Conservation (phyloP, 1,140 invertebrate species). For the Drosophila sucinea region DNA sequence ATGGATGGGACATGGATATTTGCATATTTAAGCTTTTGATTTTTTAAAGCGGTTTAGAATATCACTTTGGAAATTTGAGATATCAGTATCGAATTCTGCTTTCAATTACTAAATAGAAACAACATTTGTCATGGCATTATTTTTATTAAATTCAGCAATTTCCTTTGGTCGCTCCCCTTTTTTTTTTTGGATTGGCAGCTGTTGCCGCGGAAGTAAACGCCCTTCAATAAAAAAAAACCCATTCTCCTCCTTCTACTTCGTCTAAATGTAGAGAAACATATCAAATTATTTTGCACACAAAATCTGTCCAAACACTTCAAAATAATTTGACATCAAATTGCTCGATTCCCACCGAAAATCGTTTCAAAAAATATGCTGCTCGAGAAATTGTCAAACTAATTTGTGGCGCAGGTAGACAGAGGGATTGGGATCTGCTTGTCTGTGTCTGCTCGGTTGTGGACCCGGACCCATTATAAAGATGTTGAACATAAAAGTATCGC, state of each 20-base stretch:
- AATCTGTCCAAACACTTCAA: conserved; percentile 83
- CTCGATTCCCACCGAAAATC: conserved; percentile 77
- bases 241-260: conserved; percentile 9
- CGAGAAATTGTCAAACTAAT: conserved; percentile 76
- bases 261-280: conserved; percentile 43
- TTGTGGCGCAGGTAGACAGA: conserved; percentile 64
- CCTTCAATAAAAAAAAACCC: conserved; percentile 57
- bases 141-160: background rate
- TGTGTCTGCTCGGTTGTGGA: conserved; percentile 1
- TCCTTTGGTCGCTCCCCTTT: conserved; percentile 1
- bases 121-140: background rate
- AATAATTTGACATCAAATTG: conserved; percentile 79
- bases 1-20: conserved; percentile 30
- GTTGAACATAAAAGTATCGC: conserved; percentile 69
- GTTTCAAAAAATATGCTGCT: conserved; percentile 6
- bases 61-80: conserved; percentile 68
- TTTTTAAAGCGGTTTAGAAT: conserved; percentile 43
- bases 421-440: conserved; percentile 24
- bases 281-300: conserved; percentile 63
- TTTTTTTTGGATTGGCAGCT: conserved; percentile 46
- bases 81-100: background rate
- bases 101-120: conserved; percentile 2
- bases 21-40: conserved; percentile 29
- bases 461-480: conserved; percentile 67
- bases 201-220: conserved; percentile 74